Evolutionary conservation across 1,140 invertebrate genomes (phyloP), one percentile per base, ranked within the genome.

Genomic region (Yoshiicerus persimilis): DNA sequence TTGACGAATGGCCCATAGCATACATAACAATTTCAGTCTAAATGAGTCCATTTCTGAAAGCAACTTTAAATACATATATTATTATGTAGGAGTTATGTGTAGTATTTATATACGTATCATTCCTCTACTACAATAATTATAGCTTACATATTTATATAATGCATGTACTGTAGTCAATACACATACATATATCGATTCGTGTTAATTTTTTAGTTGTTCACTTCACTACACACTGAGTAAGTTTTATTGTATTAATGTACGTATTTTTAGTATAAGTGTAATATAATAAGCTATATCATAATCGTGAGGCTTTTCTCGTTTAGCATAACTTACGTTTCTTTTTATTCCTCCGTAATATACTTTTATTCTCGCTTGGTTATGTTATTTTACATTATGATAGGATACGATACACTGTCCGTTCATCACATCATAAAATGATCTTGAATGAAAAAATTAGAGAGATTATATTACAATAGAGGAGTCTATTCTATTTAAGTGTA

Each of bases 21-120:
- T 80, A 80, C 32, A 32, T 38, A 80, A 80, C 75, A 80, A 80
- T 80, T 80, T 80, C 75, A 80, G 75, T 80, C 75, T 80, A 80
- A 32, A 80, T 80, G 75, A 80, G 75, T 80, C 75, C 30, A 36
- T 80, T 36, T 80, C 75, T 80, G 75, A 80, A 80, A 80, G 30
- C 30, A 80, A 80, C 75, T 34, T 80, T 80, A 34, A 36, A 30
- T 36, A 16, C 32, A 38, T 34, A n/a, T 80, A n/a, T 23, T 23
- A n/a, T 66, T 66, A n/a, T n/a, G n/a, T n/a, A 56, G 47, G 47
- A 56, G 47, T 56, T 64, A n/a, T 30, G 64, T 70, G 27, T 70
- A 70, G 13, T 30, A 66, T n/a, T n/a, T n/a, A 13, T 66, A 30
- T 66, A 66, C 23, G n/a, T 64, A 64, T 3, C 20, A 23, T 66